These are phyloP conservation scores for Halcyon senegalensis DNA, from an alignment of 2,113 vertebrate species.

Conservation along the genomic window DNA sequence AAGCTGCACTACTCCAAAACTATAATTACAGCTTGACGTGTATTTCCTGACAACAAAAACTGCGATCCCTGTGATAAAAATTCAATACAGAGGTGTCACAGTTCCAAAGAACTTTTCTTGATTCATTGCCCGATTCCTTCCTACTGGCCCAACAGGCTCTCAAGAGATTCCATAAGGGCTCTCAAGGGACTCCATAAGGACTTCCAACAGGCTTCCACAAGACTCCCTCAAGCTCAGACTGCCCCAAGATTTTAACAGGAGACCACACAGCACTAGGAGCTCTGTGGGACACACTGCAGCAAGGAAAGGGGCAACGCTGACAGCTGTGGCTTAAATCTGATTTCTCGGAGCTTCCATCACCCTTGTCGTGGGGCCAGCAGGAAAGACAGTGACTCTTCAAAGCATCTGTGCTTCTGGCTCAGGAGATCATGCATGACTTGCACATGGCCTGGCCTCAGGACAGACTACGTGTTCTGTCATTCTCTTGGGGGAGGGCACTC, in stretches of 20 bases:
- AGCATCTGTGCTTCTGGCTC: background rate
- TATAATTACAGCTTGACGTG: background rate
- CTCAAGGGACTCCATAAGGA: background rate
- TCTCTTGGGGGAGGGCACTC: background rate
- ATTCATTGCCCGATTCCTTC: background rate
- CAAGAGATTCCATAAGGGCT: background rate
- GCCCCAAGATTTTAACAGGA: background rate
- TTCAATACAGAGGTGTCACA: background rate
- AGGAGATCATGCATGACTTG: fast-evolving
- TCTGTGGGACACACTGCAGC: fast-evolving
- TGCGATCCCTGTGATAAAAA: background rate
- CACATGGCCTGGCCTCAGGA: background rate
- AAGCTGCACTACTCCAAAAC: background rate
- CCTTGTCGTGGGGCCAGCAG: background rate
- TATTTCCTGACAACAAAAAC: background rate
- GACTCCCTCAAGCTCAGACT: background rate
- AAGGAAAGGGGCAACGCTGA: background rate
- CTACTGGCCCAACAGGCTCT: background rate
- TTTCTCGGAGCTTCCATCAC: background rate
- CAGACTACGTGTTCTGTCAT: background rate
- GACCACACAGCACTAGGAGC: fast-evolving
- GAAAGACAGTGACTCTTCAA: background rate
- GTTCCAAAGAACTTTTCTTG: background rate
- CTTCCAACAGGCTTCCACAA: background rate
- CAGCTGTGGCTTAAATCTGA: background rate